Conservation (phyloP, 1,140 invertebrate genomes). For the Listronotus bonariensis region DNA sequence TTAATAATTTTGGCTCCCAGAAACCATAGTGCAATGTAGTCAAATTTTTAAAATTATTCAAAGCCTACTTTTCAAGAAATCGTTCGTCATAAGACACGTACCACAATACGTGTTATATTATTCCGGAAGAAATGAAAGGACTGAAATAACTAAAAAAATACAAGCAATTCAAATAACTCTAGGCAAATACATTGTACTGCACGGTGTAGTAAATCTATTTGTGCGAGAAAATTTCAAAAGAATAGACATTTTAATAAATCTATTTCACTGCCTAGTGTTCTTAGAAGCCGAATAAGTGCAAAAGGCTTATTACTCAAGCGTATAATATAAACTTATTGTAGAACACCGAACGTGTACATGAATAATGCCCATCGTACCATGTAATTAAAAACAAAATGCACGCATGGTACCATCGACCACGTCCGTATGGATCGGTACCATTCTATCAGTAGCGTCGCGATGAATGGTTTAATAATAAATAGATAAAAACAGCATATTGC, state of each 20-base stretch:
- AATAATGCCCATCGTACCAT: conserved; percentile 38
- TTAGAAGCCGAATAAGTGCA: conserved; percentile 34
- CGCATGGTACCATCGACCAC: too few species aligned
- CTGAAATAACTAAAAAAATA: neutral
- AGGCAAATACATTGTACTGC: conserved; percentile 21
- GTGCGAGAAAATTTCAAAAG: conserved; percentile 1
- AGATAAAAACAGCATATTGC: too few species aligned
- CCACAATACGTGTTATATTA: too few species aligned
- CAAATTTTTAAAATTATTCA: too few species aligned
- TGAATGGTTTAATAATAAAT: too few species aligned
- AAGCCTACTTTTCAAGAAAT: too few species aligned
- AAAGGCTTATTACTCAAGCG: conserved; percentile 36
- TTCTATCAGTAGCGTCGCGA: conserved; percentile 21
- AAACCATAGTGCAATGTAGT: too few species aligned
- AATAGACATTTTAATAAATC: conserved; percentile 33
- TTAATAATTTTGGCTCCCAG: too few species aligned
- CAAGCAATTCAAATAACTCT: conserved; percentile 18
- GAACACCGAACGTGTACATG: conserved; percentile 36
- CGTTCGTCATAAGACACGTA: too few species aligned
- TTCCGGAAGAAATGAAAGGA: neutral
- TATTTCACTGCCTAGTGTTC: conserved; percentile 26
- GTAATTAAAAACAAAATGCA: too few species aligned
- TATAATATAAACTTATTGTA: conserved; percentile 40
- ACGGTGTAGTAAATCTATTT: conserved; percentile 20
- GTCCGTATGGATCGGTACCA: conserved; percentile 32